phyloP scores from a whole-genome alignment of 2,797 vertebrate genomes.

The Picus viridis region DNA sequence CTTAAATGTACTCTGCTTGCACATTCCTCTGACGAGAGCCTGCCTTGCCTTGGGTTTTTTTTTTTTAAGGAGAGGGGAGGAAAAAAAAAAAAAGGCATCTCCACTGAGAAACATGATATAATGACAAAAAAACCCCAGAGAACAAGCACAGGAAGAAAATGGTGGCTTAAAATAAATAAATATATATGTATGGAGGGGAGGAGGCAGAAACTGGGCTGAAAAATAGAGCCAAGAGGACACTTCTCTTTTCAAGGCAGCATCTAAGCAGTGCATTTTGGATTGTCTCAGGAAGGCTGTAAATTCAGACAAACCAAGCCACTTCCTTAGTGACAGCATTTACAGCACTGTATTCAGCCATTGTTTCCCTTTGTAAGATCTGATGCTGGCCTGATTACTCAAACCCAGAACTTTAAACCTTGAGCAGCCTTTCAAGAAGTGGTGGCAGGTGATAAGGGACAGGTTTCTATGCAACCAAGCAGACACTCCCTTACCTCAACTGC shows the following conservation, averaged over 20 bases:
- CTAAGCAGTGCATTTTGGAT: neutral
- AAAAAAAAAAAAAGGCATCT: neutral
- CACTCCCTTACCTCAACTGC: slow-evolving; percentile 15
- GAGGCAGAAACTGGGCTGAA: neutral
- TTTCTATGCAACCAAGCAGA: neutral
- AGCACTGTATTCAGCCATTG: slow-evolving; percentile 39
- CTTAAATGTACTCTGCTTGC: slow-evolving; percentile 70
- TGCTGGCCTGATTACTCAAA: neutral
- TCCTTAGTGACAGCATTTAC: slow-evolving; percentile 34
- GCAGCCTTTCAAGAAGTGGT: slow-evolving; percentile 24
- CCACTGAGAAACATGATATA: slow-evolving; percentile 60
- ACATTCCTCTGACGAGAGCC: slow-evolving; percentile 66
- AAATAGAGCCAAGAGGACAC: neutral
- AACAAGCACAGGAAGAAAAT: slow-evolving; percentile 63
- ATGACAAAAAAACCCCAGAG: slow-evolving; percentile 37
- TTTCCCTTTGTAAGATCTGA: slow-evolving; percentile 11
- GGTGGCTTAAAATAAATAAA: slow-evolving; percentile 29
- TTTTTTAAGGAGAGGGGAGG: neutral
- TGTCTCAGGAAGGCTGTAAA: slow-evolving; percentile 40
- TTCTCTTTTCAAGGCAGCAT: slow-evolving; percentile 16
- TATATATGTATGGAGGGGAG: too few relatives aligned
- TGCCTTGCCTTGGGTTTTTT: neutral
- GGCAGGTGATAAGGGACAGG: slow-evolving; percentile 30
- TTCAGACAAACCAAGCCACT: slow-evolving; percentile 16
- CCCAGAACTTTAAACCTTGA: slow-evolving; percentile 68